Evolutionary conservation across 2,113 vertebrate genomes (phyloP).

Genomic region (Collichthys lucidus): DNA sequence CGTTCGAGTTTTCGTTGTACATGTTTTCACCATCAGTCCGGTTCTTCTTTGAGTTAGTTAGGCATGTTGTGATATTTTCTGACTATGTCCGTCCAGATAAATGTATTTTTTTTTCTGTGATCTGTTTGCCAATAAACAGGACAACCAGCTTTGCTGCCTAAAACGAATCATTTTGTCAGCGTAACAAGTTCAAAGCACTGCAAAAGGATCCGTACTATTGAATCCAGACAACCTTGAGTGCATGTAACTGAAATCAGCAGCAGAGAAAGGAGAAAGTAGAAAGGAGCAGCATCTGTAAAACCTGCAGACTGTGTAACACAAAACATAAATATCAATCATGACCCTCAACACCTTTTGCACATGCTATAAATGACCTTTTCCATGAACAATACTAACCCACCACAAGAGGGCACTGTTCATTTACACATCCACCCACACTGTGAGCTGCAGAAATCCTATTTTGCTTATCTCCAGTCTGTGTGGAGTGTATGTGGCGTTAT

Average conservation of each 20-base stretch:
- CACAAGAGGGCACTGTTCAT: slow-evolving; percentile 70
- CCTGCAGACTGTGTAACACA: no score
- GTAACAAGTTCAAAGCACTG: not conserved
- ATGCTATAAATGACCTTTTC: not conserved
- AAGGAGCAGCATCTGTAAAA: no score
- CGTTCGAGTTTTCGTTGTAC: slow-evolving; percentile 3
- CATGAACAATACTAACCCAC: not conserved
- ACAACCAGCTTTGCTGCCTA: not conserved
- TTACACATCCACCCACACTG: not conserved
- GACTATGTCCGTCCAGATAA: slow-evolving; percentile 1
- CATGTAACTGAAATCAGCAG: not conserved
- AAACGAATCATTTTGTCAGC: not conserved
- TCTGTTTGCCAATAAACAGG: slow-evolving; percentile 41
- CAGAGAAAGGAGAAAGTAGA: no score
- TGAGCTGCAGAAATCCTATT: slow-evolving; percentile 47
- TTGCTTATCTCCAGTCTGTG: slow-evolving; percentile 61
- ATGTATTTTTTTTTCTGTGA: slow-evolving; percentile 12
- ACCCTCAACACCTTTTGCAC: not conserved
- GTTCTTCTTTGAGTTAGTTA: not conserved
- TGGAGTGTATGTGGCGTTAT: slow-evolving; percentile 68
- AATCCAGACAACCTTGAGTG: not conserved
- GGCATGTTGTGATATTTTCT: slow-evolving; percentile 11
- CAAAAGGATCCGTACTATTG: not conserved
- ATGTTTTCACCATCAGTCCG: not conserved
- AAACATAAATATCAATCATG: not conserved